phyloP scores from a whole-genome alignment of 2,113 vertebrate species.

The Euleptes europaea region DNA sequence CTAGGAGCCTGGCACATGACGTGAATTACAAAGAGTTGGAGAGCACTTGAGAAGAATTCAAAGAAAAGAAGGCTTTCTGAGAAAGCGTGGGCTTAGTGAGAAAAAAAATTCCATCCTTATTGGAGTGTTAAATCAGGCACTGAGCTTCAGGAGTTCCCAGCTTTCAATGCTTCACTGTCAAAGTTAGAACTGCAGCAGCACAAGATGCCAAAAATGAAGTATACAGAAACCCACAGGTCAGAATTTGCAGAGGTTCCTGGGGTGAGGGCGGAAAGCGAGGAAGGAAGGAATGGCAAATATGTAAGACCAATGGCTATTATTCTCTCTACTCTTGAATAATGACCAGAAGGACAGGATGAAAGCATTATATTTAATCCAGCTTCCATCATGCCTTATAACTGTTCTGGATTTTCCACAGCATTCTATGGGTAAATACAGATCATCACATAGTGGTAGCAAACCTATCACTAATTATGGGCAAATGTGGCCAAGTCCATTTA shows the following conservation, averaged over 20 bases:
- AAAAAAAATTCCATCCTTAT: constrained; percentile 21
- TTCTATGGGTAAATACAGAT: neutral
- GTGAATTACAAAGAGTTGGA: constrained; percentile 30
- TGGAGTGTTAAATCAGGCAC: constrained; percentile 54
- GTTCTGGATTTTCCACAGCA: neutral
- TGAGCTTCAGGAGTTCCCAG: constrained; percentile 29
- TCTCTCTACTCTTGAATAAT: neutral
- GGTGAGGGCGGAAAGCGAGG: constrained; percentile 5
- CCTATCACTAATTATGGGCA: neutral
- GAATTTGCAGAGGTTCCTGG: neutral
- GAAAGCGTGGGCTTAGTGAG: constrained; percentile 28
- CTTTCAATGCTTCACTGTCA: constrained; percentile 29
- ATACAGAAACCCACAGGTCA: constrained; percentile 14
- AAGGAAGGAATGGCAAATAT: constrained; percentile 10
- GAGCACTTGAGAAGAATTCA: constrained; percentile 21
- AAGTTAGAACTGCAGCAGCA: constrained; percentile 19
- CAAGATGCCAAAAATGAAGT: constrained; percentile 32
- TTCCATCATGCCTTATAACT: neutral
- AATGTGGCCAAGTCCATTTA: neutral
- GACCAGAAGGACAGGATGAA: neutral
- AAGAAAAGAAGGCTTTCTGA: constrained; percentile 28
- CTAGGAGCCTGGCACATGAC: constrained; percentile 28
- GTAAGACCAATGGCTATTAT: neutral
- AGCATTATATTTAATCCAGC: neutral
- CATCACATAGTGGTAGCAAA: neutral